Percentiles rank a stretch among this genome's conserved stretches.
phyloP scores from a whole-genome alignment of 2,113 vertebrate species.

The Varanus komodoensis region DNA sequence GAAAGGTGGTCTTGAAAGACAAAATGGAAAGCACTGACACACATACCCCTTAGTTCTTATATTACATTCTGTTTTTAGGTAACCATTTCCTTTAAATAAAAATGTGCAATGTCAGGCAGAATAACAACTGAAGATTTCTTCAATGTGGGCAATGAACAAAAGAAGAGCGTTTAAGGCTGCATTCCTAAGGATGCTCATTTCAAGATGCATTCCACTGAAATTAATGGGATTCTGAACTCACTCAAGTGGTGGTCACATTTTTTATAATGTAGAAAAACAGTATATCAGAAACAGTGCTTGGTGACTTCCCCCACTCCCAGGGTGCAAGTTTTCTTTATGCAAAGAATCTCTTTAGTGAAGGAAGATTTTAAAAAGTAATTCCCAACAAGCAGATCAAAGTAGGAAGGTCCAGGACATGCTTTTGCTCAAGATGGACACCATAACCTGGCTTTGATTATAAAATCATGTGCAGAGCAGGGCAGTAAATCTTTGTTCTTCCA shows the following conservation, averaged over 20 bases:
- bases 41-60: not conserved
- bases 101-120: not conserved
- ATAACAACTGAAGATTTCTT: not conserved
- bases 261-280: not conserved
- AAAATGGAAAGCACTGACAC: not conserved
- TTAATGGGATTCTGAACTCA: not conserved
- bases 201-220: not conserved
- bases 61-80: not conserved
- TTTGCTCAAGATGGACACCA: not conserved
- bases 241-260: not conserved
- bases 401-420: not conserved
- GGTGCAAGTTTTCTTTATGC: not conserved
- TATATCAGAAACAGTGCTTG: no score
- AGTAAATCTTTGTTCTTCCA: not conserved
- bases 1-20: not conserved
- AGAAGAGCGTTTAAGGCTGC: not conserved
- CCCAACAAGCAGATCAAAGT: not conserved
- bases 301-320: not conserved
- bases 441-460: not conserved
- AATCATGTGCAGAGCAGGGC: not conserved
- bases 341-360: not conserved
- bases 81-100: not conserved
- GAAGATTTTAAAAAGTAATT: not conserved
- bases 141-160: not conserved
- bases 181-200: no score